These are phyloP conservation scores for Parazoanthus atlanticus DNA, from an alignment of 92 coral and sea anemone species.

Conservation along the genomic window DNA sequence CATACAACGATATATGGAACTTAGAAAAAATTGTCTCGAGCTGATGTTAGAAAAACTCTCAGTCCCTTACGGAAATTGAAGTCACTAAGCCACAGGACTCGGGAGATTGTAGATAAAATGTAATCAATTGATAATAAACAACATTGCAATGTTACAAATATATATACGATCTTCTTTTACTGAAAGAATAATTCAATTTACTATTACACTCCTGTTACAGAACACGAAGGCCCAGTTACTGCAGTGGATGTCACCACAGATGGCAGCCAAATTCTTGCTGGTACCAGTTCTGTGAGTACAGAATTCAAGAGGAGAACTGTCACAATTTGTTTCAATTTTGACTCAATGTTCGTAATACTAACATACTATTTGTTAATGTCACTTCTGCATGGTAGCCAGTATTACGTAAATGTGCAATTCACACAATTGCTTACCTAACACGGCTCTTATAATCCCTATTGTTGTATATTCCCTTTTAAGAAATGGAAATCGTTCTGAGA, in stretches of 20 bases:
- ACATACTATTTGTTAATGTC: too few relatives aligned
- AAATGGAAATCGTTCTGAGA: background rate
- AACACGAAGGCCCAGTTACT: conserved; percentile 95
- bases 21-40: background rate
- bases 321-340: too few relatives aligned
- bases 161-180: background rate
- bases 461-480: background rate
- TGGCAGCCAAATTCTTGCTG: conserved; percentile 89
- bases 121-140: too few relatives aligned
- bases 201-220: conserved; percentile 37
- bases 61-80: too few relatives aligned
- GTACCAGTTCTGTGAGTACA: conserved; percentile 81
- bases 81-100: background rate
- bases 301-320: background rate
- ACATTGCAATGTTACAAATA: too few relatives aligned
- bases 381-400: too few relatives aligned
- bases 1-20: background rate
- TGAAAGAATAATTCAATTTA: background rate
- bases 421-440: background rate
- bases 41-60: background rate
- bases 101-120: background rate
- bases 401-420: too few relatives aligned
- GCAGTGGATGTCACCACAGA: conserved; percentile 81
- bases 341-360: too few relatives aligned
- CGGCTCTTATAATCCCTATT: background rate